Evolutionary conservation across 2,797 vertebrate species (phyloP).

Genomic region (Podarcis siculus): DNA sequence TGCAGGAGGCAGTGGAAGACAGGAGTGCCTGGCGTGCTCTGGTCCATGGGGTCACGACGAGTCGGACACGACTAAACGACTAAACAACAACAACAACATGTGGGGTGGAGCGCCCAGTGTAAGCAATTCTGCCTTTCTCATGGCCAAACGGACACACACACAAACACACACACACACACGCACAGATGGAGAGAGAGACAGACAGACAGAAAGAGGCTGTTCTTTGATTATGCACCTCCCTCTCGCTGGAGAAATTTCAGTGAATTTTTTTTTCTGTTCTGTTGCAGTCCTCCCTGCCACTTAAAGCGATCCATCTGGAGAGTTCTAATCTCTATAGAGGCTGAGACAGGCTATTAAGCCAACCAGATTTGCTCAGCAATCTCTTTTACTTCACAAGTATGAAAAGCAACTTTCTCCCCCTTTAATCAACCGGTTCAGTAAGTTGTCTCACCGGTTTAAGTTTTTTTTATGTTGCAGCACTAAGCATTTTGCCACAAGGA

Average conservation of each 20-base stretch:
- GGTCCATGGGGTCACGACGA: too few relatives aligned
- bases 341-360: not conserved
- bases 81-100: too few relatives aligned
- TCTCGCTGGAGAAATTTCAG: not conserved
- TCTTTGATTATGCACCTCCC: not conserved
- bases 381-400: not conserved
- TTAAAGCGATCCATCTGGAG: not conserved
- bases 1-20: too few relatives aligned
- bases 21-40: too few relatives aligned
- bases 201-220: not conserved
- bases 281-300: not conserved
- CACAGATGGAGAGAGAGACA: too few relatives aligned
- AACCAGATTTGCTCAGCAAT: not conserved
- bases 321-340: not conserved
- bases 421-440: not conserved
- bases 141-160: too few relatives aligned
- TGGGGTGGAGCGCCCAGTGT: not conserved
- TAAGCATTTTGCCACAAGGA: not conserved
- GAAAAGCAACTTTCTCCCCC: not conserved
- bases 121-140: not conserved
- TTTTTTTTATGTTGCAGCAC: not conserved
- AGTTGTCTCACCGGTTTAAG: not conserved
- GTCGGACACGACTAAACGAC: too few relatives aligned
- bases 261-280: not conserved
- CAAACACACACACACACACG: too few relatives aligned